phyloP scores from a whole-genome alignment of 53 echinoderm and acorn worm genomes.

The Holothuria leucospilota region DNA sequence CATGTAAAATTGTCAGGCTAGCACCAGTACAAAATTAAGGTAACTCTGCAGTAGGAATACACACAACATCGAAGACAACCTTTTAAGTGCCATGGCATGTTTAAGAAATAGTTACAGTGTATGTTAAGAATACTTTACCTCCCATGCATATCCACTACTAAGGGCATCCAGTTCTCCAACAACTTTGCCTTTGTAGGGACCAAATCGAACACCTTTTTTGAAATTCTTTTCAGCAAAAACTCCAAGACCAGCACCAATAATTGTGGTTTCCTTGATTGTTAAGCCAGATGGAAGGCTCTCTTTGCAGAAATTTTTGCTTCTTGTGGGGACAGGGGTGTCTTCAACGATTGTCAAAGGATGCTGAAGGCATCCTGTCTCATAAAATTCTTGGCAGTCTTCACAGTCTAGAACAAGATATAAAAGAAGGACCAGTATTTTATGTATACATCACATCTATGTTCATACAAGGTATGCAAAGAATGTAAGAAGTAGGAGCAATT shows the following conservation, averaged over 20 bases:
- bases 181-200: constrained; percentile 87
- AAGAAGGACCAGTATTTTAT: too few relatives aligned
- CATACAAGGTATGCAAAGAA: too few relatives aligned
- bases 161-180: constrained; percentile 70
- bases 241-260: constrained; percentile 78
- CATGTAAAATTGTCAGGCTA: too few relatives aligned
- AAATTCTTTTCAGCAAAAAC: constrained; percentile 79
- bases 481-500: too few relatives aligned
- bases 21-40: too few relatives aligned
- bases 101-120: too few relatives aligned
- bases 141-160: constrained; percentile 94
- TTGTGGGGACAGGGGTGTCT: constrained; percentile 66
- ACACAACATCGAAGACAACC: too few relatives aligned
- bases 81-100: too few relatives aligned
- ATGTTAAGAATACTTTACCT: too few relatives aligned
- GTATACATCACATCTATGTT: too few relatives aligned
- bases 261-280: constrained; percentile 62
- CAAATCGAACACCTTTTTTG: constrained; percentile 89
- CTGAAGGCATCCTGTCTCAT: constrained; percentile 76
- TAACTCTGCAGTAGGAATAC: too few relatives aligned
- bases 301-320: constrained; percentile 64
- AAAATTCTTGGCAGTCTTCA: constrained; percentile 87
- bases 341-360: constrained; percentile 80
- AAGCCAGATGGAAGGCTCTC: constrained; percentile 81
- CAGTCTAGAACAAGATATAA: too few relatives aligned